Conservation (phyloP, 2,113 vertebrate genomes). For the Coptodon bakossiorum region DNA sequence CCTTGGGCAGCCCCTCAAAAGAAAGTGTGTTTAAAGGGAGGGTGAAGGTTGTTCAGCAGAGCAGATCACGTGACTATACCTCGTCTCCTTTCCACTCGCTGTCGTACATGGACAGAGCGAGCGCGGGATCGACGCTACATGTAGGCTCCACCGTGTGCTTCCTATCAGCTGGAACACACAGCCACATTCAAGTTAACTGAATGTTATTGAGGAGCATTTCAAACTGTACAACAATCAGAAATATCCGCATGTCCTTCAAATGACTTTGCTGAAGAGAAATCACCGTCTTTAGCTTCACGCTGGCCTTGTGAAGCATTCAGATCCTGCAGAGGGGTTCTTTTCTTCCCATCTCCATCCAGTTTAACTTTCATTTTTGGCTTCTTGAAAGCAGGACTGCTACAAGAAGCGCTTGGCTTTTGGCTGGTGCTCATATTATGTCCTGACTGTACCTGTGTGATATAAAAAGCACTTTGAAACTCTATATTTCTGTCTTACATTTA, state of each 20-base stretch:
- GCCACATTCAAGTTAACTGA: neutral
- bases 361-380: constrained; percentile 2
- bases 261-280: neutral
- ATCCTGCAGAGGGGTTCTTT: neutral
- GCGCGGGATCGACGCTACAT: constrained; percentile 90
- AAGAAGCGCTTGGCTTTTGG: neutral
- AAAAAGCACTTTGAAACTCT: neutral
- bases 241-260: neutral
- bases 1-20: neutral
- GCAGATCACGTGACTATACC: neutral
- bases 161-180: neutral
- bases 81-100: constrained; percentile 34
- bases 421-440: neutral
- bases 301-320: neutral
- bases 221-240: neutral
- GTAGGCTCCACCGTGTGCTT: constrained; percentile 70
- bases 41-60: neutral
- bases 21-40: neutral
- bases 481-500: neutral
- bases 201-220: neutral
- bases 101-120: constrained; percentile 80
- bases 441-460: neutral
- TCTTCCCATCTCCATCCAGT: neutral
- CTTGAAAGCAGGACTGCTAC: constrained; percentile 24
- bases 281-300: neutral